A percentile compares a stretch with the other conserved stretches of the same genome.
Conservation (phyloP, 2,797 vertebrate species). For the Clarias fuscus region DNA sequence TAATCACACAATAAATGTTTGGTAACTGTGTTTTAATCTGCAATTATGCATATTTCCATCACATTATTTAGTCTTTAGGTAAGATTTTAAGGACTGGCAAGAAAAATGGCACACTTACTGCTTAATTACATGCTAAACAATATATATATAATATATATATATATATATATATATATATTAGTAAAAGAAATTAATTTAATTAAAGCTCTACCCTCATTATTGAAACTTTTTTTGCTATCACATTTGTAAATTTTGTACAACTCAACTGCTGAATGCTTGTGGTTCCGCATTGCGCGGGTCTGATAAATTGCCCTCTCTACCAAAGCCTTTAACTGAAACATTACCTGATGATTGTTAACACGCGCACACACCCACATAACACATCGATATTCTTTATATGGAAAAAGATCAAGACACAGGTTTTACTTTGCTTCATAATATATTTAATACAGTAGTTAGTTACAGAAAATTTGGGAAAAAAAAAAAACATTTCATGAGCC, state of each 20-base stretch:
- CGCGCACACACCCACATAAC: neutral
- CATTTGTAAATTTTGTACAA: neutral
- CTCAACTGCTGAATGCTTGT: neutral
- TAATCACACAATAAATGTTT: neutral
- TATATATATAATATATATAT: too few relatives aligned
- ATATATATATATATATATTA: too few relatives aligned
- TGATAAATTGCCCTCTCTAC: neutral
- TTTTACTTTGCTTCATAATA: constrained; percentile 59
- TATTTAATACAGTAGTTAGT: constrained; percentile 82
- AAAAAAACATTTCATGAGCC: constrained; percentile 69
- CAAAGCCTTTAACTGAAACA: neutral
- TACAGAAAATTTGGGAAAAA: constrained; percentile 72
- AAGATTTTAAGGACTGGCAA: neutral
- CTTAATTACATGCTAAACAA: neutral
- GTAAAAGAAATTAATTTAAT: neutral
- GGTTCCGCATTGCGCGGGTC: neutral
- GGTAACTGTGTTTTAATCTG: neutral
- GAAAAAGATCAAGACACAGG: neutral
- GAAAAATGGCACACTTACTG: neutral
- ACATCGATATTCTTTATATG: neutral
- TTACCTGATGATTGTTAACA: neutral
- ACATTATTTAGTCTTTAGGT: neutral
- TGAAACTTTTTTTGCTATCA: neutral
- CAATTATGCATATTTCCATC: neutral
- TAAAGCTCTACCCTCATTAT: neutral